Conservation (phyloP, 1,140 invertebrate genomes). For the Nixonia krombeini region DNA sequence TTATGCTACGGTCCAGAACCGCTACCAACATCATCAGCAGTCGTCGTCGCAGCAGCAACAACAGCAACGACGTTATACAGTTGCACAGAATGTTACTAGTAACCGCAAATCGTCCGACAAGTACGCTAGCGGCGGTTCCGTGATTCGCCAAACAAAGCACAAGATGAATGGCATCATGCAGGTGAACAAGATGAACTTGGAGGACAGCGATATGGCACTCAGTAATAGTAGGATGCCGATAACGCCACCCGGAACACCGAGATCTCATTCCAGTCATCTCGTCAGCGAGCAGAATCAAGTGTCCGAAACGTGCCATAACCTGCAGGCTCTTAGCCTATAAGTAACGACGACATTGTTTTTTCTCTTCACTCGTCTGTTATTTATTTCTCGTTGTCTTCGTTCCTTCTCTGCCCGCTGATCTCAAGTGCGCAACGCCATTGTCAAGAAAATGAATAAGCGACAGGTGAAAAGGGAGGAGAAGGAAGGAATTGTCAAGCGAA, state of each 20-base stretch:
- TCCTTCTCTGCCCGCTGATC: slow-evolving; percentile 16
- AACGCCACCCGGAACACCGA: slow-evolving; percentile 61
- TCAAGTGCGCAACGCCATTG: too few relatives aligned
- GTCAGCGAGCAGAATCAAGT: slow-evolving; percentile 57
- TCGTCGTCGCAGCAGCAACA: slow-evolving; percentile 28
- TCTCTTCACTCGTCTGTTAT: slow-evolving; percentile 20
- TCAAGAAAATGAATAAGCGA: background rate
- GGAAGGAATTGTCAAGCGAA: slow-evolving; percentile 29
- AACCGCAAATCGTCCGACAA: slow-evolving; percentile 48
- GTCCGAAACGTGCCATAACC: slow-evolving; percentile 66
- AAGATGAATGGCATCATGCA: slow-evolving; percentile 66
- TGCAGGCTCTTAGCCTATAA: slow-evolving; percentile 65
- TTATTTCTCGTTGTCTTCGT: slow-evolving; percentile 16
- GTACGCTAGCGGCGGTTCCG: slow-evolving; percentile 26
- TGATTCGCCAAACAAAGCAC: slow-evolving; percentile 55
- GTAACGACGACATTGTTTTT: background rate
- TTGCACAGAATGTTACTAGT: slow-evolving; percentile 6
- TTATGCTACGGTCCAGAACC: slow-evolving; percentile 53
- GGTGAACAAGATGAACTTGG: slow-evolving; percentile 47
- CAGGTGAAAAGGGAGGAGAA: slow-evolving; percentile 15
- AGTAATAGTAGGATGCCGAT: slow-evolving; percentile 52
- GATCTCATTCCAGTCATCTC: slow-evolving; percentile 34
- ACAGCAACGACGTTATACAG: slow-evolving; percentile 21
- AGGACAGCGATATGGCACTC: slow-evolving; percentile 55
- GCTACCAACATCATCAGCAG: slow-evolving; percentile 48